phyloP scores from a whole-genome alignment of 1,140 invertebrate species.

The Pseudobourletiella spinata region DNA sequence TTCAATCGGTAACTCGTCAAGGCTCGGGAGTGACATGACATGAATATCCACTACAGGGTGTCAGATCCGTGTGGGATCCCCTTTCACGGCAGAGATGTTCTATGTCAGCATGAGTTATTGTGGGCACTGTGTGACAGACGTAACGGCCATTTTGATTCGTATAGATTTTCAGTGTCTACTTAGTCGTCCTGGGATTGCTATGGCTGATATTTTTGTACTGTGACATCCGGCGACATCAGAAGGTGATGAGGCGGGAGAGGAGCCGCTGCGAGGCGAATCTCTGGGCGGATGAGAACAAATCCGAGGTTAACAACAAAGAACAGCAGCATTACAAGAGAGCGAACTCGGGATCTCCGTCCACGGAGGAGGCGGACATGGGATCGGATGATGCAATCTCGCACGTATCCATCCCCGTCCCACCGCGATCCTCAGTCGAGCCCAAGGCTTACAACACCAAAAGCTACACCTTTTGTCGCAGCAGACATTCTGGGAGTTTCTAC shows the following conservation, averaged over 20 bases:
- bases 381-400: constrained; percentile 41
- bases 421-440: constrained; percentile 36
- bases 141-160: too few relatives aligned
- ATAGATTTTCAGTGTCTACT: constrained; percentile 52
- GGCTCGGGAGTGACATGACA: too few relatives aligned
- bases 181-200: constrained; percentile 49
- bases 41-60: too few relatives aligned
- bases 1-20: too few relatives aligned
- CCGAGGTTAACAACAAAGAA: constrained; percentile 1
- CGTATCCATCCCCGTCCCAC: constrained; percentile 39
- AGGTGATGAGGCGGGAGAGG: constrained; percentile 38
- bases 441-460: constrained; percentile 40
- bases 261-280: constrained; percentile 20
- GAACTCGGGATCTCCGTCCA: constrained; percentile 8
- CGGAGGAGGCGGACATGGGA: constrained; percentile 21
- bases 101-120: too few relatives aligned
- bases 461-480: constrained; percentile 53
- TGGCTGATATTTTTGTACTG: constrained; percentile 52
- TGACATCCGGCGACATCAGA: constrained; percentile 52
- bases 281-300: constrained; percentile 11
- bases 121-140: too few relatives aligned
- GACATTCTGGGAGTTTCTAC: constrained; percentile 62
- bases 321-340: neutral
- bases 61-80: too few relatives aligned
- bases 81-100: too few relatives aligned